Conservation (phyloP, 2,888 invertebrate species). For the Sesia apiformis region DNA sequence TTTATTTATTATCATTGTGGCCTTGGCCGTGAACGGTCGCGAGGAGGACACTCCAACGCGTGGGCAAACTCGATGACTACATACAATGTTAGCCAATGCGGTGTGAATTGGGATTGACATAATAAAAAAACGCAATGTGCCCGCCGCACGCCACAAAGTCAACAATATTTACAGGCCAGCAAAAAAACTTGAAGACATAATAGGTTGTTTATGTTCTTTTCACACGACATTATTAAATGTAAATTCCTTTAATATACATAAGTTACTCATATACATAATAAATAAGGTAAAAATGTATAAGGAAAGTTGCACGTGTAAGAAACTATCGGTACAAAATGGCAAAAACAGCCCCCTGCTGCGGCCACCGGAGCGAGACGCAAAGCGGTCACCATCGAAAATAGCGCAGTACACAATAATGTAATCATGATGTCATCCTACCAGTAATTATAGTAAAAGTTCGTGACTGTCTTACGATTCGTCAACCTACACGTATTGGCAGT, state of each 20-base stretch:
- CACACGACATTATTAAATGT: no score
- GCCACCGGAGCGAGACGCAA: conserved; percentile 23
- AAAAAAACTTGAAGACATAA: conserved; percentile 17
- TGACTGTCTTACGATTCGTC: conserved; percentile 25
- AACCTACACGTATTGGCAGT: conserved; percentile 9
- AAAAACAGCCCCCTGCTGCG: conserved; percentile 27
- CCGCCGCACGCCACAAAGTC: conserved; percentile 10
- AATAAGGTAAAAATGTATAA: background rate
- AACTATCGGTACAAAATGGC: conserved; percentile 8
- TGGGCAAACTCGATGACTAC: conserved; percentile 37
- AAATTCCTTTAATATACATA: background rate
- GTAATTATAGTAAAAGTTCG: conserved; percentile 39
- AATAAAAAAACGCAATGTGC: conserved; percentile 33
- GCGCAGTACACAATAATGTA: conserved; percentile 20
- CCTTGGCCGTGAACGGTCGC: conserved; percentile 72
- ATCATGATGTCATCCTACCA: conserved; percentile 31
- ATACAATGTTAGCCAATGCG: conserved; percentile 21
- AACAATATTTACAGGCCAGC: conserved; percentile 15
- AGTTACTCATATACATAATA: background rate
- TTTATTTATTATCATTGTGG: conserved; percentile 58
- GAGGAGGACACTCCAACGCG: conserved; percentile 34
- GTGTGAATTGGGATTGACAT: conserved; percentile 28
- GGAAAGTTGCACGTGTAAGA: background rate
- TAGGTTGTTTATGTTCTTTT: no score
- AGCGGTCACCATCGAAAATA: conserved; percentile 21